These are phyloP conservation scores for Actinia tenebrosa DNA, from an alignment of 64 coral and sea anemone species.

Conservation along the genomic window DNA sequence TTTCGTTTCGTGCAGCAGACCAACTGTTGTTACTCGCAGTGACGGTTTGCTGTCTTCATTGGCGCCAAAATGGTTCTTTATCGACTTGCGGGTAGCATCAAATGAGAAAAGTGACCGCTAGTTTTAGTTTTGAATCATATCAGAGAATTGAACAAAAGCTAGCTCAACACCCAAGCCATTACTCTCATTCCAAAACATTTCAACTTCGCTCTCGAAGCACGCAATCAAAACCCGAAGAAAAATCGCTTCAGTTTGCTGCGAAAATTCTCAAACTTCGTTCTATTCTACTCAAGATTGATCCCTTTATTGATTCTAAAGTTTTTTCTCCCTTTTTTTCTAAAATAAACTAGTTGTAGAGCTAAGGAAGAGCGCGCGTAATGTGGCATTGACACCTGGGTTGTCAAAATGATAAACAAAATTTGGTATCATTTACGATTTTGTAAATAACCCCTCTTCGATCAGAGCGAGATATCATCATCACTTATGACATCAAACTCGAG, in stretches of 20 bases:
- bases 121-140: slow-evolving; percentile 15
- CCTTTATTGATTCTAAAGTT: neutral
- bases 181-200: slow-evolving; percentile 31
- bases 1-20: slow-evolving; percentile 6
- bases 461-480: neutral
- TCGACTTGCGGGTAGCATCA: slow-evolving; percentile 14
- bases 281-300: neutral
- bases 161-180: neutral
- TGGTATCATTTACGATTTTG: slow-evolving; percentile 25
- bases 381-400: neutral
- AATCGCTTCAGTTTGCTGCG: neutral
- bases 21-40: neutral
- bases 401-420: slow-evolving; percentile 2
- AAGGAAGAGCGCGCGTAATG: neutral
- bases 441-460: slow-evolving; percentile 9
- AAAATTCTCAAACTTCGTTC: neutral
- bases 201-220: slow-evolving; percentile 13
- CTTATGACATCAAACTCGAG: neutral
- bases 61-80: slow-evolving; percentile 20
- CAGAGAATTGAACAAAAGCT: neutral
- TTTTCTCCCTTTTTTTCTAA: neutral
- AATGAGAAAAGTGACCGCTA: slow-evolving; percentile 23
- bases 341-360: neutral
- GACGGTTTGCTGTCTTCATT: slow-evolving; percentile 15
- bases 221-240: neutral